phyloP scores from a whole-genome alignment of 2,797 vertebrate species.

The Sylvilagus floridanus region DNA sequence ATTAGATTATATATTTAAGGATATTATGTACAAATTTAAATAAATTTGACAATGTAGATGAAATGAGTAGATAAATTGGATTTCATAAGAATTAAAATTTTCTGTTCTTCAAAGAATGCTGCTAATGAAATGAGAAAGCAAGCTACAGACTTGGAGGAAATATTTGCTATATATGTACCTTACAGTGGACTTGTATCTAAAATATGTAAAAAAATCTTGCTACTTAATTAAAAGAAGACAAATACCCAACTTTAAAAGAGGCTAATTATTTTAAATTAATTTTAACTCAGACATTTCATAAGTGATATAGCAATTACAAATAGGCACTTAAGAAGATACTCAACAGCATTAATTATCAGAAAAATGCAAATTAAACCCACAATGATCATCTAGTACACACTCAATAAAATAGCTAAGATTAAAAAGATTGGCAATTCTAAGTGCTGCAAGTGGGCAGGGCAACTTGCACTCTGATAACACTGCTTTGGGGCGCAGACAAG shows the following conservation, averaged over 20 bases:
- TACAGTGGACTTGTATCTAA: not conserved
- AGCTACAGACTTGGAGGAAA: not conserved
- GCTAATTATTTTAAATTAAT: not conserved
- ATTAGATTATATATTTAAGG: no score
- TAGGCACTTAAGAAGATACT: rapidly evolving
- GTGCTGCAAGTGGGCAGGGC: not conserved
- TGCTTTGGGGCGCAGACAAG: not conserved
- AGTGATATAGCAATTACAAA: not conserved
- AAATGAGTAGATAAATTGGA: not conserved
- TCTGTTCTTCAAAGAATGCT: not conserved
- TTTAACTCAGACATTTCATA: not conserved
- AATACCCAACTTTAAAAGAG: not conserved
- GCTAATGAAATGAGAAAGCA: not conserved
- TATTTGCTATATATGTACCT: not conserved
- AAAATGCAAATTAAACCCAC: not conserved
- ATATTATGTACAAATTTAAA: not conserved
- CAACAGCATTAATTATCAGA: not conserved
- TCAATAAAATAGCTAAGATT: not conserved
- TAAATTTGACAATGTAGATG: not conserved
- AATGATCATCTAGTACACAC: no score
- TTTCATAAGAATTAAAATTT: not conserved
- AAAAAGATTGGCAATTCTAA: not conserved
- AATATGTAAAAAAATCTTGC: not conserved
- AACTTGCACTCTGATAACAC: not conserved
- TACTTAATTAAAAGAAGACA: not conserved